Evolutionary conservation across 2,797 vertebrate species (phyloP).

Genomic region (Pangasius krempfi): DNA sequence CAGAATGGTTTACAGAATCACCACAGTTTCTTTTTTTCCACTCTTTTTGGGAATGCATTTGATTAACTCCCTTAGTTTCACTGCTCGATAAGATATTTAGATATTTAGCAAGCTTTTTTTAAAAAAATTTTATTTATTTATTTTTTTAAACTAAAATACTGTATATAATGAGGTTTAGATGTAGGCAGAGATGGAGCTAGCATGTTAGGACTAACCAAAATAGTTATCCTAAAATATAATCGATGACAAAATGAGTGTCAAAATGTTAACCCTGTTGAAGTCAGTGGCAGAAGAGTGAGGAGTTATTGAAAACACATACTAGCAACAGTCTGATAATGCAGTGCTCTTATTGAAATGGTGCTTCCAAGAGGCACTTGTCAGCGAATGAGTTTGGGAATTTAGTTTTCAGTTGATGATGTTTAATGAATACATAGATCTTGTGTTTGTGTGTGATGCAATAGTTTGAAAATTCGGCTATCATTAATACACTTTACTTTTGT

Average conservation of each 20-base stretch:
- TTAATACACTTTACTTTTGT: neutral
- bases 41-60: neutral
- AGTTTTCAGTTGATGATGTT: neutral
- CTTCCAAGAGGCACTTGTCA: neutral
- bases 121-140: too few species aligned
- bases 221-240: neutral
- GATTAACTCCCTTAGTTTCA: neutral
- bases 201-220: neutral
- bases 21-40: neutral
- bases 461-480: neutral
- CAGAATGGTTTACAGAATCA: neutral
- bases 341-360: neutral
- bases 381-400: neutral
- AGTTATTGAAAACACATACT: neutral
- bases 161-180: neutral
- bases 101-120: neutral
- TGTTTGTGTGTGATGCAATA: neutral
- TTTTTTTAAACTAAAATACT: neutral
- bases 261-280: conserved; percentile 10
- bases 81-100: neutral
- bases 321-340: neutral
- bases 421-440: conserved; percentile 1
- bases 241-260: neutral
- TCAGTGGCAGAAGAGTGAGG: neutral
- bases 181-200: neutral